Evolutionary conservation across 2,797 vertebrate genomes (phyloP), one percentile per base, ranked within the genome.

Genomic region (Xenentodon cancila): DNA sequence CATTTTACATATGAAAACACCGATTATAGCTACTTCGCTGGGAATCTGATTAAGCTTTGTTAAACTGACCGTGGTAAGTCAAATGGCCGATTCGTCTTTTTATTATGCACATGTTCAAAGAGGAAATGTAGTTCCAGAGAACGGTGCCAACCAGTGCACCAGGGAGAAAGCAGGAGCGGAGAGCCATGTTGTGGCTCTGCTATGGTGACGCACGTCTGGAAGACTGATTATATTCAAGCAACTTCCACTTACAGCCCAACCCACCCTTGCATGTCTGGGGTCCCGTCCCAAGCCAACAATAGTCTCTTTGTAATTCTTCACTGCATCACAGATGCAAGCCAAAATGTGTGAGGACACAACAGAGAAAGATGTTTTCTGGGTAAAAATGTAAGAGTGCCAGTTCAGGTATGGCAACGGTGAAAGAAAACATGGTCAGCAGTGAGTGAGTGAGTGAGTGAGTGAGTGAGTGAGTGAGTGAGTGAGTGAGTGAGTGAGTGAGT

Each of bases 241-340:
- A 76, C 82, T 83, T 81, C 57, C 68, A 78, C 83, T 83, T 78
- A 80, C 68, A 74, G 63, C 55, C 32, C 53, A 32, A 52, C 79
- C 74, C 83, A 42, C 82, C 81, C 83, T 65, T 25, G 21, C 46
- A 25, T 71, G 60, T 67, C 68, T 49, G 17, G 43, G 53, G 76
- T 68, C 70, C 62, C 12, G 13, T 18, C 53, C 27, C 42, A 60
- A 17, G 53, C 64, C 56, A 47, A 75, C 79, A 85, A 72, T 55
- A 51, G 34, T 42, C 53, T 53, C 61, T 64, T 77, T 76, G 60
- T 81, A 34, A 42, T 53, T 13, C 53, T 51, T 34, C 62, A 66
- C 59, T 22, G 52, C 44, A 70, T 64, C 51, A 40, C 27, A 32
- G 32, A 42, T 20, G 19, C n/a, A n/a, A n/a, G n/a, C 32, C 19